A percentile compares a stretch with the other conserved stretches of the same genome.
Conservation (phyloP, 2,113 vertebrate species). For the Colossoma macropomum region DNA sequence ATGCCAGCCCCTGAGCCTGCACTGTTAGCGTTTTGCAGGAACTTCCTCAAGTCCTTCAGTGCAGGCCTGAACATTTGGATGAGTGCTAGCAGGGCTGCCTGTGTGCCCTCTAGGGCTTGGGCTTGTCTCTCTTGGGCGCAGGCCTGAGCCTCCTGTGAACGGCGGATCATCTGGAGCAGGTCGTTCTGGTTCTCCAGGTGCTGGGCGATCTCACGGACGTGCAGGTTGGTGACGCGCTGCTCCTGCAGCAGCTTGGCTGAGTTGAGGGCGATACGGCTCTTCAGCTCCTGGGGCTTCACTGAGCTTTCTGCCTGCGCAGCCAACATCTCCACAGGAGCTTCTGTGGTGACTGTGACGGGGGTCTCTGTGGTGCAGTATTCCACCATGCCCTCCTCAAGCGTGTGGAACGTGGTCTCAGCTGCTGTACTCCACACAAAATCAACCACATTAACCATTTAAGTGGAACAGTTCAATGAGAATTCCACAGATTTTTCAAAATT, state of each 20-base stretch:
- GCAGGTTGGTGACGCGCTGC: constrained; percentile 93
- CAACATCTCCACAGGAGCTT: constrained; percentile 87
- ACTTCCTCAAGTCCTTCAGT: constrained; percentile 93
- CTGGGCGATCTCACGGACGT: constrained; percentile 94
- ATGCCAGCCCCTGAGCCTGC: constrained; percentile 55
- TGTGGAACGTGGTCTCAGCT: constrained; percentile 89
- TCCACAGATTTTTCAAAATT: no score
- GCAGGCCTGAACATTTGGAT: constrained; percentile 93
- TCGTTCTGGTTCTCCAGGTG: constrained; percentile 96
- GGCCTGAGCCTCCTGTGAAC: constrained; percentile 93
- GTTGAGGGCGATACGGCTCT: constrained; percentile 94
- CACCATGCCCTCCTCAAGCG: constrained; percentile 91
- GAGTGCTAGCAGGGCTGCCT: constrained; percentile 89
- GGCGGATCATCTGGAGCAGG: constrained; percentile 92
- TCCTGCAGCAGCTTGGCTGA: constrained; percentile 95
- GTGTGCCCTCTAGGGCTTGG: constrained; percentile 93
- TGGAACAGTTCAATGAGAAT: no score
- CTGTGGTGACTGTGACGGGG: constrained; percentile 76
- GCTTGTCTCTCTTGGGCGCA: constrained; percentile 95
- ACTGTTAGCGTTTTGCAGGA: constrained; percentile 82
- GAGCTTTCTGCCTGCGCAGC: constrained; percentile 80
- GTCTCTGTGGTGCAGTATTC: constrained; percentile 94
- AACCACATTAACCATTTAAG: neutral
- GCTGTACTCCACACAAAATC: constrained; percentile 56
- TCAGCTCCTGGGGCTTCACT: constrained; percentile 91